Base-by-base conservation (phyloP, 2,888 invertebrate genomes). In the Schizaphis graminum region DNA sequence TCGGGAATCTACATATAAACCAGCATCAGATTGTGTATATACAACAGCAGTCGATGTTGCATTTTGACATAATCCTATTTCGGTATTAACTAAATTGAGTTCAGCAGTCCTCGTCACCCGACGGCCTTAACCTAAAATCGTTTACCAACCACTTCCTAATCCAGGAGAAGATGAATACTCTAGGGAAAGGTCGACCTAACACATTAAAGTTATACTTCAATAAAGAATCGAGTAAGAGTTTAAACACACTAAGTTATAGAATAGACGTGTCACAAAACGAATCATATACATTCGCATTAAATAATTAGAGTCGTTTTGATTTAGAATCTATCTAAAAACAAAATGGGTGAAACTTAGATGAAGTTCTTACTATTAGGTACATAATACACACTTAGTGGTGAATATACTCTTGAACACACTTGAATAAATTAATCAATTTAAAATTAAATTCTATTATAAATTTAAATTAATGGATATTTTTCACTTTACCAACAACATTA, bases 51-150 rank as follows among this genome's bases (percentile, higher is more conserved):
- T 49, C 86, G n/a, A 86, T 41, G 94, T 86, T 53, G 86, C 91
- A 94, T 94, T 91, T 90, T 91, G 94, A 94, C 94, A 86, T 94
- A 94, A 94, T 94, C 91, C 94, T 91, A 94, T 94, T 94, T 90
- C 85, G 67, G 93, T 94, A 94, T 94, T 94, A 91, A 91, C 94
- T 94, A 94, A 94, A 94, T 94, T 91, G 91, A 86, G 94, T 94
- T 67, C 49, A 61, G 87, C 28, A 28, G 86, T 35, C 10, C 86
- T 91, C 84, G 16, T 84, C 84, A 84, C 35, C 77, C 90, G n/a
- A 47, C n/a, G 4, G 13, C 85, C 56, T 44, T 44, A 93, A n/a
- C 44, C 44, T 56, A 84, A 77, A 92, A 93, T 84, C 93, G 56
- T 93, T 93, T 77, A 84, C 56, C 56, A 24, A 89, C 67, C 56